Conservation (phyloP, 1,140 invertebrate species). For the Hirudo medicinalis region DNA sequence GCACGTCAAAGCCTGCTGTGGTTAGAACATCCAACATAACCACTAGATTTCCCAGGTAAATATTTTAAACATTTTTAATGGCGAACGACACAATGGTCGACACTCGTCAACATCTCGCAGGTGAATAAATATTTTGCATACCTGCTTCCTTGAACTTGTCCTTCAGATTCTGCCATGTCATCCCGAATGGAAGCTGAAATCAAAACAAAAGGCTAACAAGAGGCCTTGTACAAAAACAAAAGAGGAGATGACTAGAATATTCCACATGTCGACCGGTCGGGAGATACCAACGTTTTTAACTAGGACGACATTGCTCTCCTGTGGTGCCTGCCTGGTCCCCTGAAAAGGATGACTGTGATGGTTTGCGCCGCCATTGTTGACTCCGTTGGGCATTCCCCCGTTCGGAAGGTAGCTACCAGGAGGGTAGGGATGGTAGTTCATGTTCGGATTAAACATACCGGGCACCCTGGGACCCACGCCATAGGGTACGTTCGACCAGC, state of each 20-base stretch:
- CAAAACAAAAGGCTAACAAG: too few species aligned
- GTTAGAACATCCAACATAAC: too few species aligned
- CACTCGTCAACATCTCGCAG: too few species aligned
- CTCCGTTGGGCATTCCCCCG: not conserved
- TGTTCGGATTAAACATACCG: too few species aligned
- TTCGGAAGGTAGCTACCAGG: not conserved
- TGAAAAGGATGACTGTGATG: not conserved
- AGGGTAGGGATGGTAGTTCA: too few species aligned
- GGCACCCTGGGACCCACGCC: not conserved
- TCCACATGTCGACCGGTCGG: too few species aligned
- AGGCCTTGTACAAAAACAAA: not conserved
- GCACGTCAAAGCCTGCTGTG: too few species aligned
- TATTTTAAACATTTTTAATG: too few species aligned
- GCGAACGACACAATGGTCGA: too few species aligned
- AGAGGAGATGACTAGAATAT: too few species aligned
- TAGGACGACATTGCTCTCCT: not conserved
- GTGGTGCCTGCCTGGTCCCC: not conserved
- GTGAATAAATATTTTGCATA: not conserved
- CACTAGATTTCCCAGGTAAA: too few species aligned
- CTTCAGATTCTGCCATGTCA: conserved; percentile 79
- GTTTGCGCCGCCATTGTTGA: not conserved
- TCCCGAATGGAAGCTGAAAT: conserved; percentile 76
- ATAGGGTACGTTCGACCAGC: not conserved
- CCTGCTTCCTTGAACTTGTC: conserved; percentile 71
- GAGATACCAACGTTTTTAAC: conserved; percentile 5